These are phyloP conservation scores for Mesorhabditis spiculigera DNA, from an alignment of 2,888 invertebrate species.

Conservation along the genomic window DNA sequence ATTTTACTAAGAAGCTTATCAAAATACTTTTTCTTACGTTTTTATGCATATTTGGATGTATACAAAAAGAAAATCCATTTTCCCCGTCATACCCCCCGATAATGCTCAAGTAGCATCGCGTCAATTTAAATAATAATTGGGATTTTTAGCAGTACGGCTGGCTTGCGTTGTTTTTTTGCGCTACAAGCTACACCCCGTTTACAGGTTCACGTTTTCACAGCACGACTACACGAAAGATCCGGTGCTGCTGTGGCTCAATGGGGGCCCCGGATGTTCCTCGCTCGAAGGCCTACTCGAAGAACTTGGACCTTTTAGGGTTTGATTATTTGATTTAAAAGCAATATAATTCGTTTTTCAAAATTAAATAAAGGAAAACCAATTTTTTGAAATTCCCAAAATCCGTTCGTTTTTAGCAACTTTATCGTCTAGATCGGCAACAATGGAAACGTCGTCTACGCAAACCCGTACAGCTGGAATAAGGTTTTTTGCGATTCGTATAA, in stretches of 20 bases:
- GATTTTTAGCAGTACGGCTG: too few relatives aligned
- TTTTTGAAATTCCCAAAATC: not conserved
- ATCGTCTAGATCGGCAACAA: not conserved
- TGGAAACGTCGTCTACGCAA: conserved; percentile 2
- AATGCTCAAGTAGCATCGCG: too few relatives aligned
- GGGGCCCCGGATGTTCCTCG: conserved; percentile 61
- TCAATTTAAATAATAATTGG: too few relatives aligned
- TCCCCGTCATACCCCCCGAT: too few relatives aligned
- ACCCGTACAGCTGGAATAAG: conserved; percentile 6
- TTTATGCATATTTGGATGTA: too few relatives aligned
- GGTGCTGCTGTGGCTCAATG: conserved; percentile 62
- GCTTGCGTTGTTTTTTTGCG: too few relatives aligned
- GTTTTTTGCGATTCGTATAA: not conserved
- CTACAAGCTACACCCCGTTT: not conserved
- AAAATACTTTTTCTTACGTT: too few relatives aligned
- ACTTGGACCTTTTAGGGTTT: conserved; percentile 60
- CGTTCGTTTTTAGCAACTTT: not conserved
- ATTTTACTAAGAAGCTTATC: too few relatives aligned
- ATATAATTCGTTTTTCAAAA: conserved; percentile 47
- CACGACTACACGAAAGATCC: conserved; percentile 58
- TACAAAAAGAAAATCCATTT: too few relatives aligned
- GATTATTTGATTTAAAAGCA: conserved; percentile 41
- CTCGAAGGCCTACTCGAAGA: conserved; percentile 59
- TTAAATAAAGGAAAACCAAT: not conserved
- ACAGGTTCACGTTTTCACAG: conserved; percentile 60